These are phyloP conservation scores for Agrotis clavis DNA, from an alignment of 2,888 invertebrate genomes.

Conservation along the genomic window DNA sequence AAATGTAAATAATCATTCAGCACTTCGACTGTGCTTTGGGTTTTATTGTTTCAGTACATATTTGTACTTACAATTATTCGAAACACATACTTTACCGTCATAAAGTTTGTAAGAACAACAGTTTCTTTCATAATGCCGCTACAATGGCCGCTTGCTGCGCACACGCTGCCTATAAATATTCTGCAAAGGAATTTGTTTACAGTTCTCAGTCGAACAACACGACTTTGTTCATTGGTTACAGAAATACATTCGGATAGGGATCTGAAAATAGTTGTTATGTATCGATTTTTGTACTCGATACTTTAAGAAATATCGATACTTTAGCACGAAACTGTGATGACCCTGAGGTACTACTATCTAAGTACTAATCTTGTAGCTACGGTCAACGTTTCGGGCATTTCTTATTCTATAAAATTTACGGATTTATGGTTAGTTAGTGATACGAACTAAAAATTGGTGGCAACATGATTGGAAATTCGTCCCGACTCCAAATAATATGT, in stretches of 20 bases:
- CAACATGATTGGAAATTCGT: no score
- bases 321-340: neutral
- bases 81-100: constrained; percentile 1
- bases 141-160: constrained; percentile 41
- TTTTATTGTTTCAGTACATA: constrained; percentile 6
- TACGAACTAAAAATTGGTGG: no score
- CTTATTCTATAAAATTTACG: no score
- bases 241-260: constrained; percentile 29
- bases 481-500: no score
- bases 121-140: constrained; percentile 37
- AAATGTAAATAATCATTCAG: neutral
- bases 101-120: constrained; percentile 20
- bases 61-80: neutral
- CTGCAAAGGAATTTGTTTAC: constrained; percentile 62
- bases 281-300: constrained; percentile 21
- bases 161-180: constrained; percentile 60
- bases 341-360: no score
- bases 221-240: constrained; percentile 62
- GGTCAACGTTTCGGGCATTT: no score
- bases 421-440: no score
- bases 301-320: constrained; percentile 2
- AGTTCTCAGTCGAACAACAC: constrained; percentile 50
- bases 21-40: no score
- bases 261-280: constrained; percentile 14
- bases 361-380: no score